Percentiles rank a stretch among this genome's conserved stretches.
Evolutionary conservation across 2,888 invertebrate genomes (phyloP).

Genomic region (Lasioglossum marginatum): DNA sequence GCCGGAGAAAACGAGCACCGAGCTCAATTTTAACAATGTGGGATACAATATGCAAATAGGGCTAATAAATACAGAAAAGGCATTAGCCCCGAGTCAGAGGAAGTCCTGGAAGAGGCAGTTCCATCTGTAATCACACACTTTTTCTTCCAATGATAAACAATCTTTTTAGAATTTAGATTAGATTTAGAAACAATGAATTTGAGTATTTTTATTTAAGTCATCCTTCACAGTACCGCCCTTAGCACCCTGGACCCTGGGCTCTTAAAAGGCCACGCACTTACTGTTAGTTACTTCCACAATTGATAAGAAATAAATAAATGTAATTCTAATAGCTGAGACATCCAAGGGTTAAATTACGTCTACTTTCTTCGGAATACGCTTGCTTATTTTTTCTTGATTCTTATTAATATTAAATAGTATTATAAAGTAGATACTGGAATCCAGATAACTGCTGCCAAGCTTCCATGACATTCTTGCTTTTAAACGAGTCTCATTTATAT

Average conservation of each 20-base stretch:
- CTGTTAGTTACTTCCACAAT: neutral
- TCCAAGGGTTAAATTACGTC: neutral
- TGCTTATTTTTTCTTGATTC: neutral
- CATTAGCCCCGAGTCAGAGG: neutral
- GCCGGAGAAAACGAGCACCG: neutral
- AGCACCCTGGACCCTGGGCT: too few relatives aligned
- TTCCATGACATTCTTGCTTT: neutral
- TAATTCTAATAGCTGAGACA: neutral
- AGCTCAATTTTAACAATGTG: neutral
- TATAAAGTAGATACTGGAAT: neutral
- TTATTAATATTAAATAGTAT: neutral
- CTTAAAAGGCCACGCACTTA: neutral
- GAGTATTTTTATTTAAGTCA: neutral
- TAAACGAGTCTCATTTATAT: neutral
- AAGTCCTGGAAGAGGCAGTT: neutral
- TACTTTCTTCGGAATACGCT: neutral
- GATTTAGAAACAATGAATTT: neutral
- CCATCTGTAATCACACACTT: neutral
- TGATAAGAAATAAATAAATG: neutral
- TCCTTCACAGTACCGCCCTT: neutral
- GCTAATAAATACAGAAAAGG: neutral
- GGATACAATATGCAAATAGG: slow-evolving; percentile 2
- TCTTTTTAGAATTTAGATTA: too few relatives aligned
- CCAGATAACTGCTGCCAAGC: neutral
- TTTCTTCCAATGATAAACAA: neutral